phyloP scores from a whole-genome alignment of 2,797 vertebrate species.

The Microctenopoma lineatum region DNA sequence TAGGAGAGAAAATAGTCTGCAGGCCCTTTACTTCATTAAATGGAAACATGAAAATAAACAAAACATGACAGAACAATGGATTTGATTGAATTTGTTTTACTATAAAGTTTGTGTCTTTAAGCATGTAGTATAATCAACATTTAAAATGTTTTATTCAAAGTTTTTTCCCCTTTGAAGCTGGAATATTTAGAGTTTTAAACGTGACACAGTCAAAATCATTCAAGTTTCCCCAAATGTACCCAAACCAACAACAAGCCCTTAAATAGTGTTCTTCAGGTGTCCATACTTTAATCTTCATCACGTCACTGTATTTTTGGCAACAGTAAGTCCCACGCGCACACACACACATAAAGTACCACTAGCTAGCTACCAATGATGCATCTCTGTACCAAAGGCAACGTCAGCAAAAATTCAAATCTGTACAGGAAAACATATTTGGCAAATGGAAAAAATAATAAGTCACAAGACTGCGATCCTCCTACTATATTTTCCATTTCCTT shows the following conservation, averaged over 20 bases:
- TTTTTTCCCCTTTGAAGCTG: conserved; percentile 61
- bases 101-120: conserved; percentile 83
- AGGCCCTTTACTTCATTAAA: too few species aligned
- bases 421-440: conserved; percentile 81
- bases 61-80: conserved; percentile 1
- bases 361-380: conserved; percentile 76
- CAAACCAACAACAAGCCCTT: conserved; percentile 83
- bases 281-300: conserved; percentile 42
- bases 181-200: conserved; percentile 44
- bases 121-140: conserved; percentile 79
- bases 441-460: conserved; percentile 67
- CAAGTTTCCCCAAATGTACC: conserved; percentile 66
- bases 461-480: conserved; percentile 45
- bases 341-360: conserved; percentile 63
- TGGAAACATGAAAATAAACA: too few species aligned
- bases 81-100: conserved; percentile 74
- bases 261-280: conserved; percentile 75
- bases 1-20: too few species aligned
- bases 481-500: conserved; percentile 41
- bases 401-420: conserved; percentile 70
- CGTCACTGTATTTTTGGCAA: conserved; percentile 83
- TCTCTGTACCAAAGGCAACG: conserved; percentile 83
- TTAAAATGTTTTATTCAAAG: conserved; percentile 77
- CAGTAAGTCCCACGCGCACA: conserved; percentile 71
- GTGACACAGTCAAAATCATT: conserved; percentile 56